These are phyloP conservation scores for Bombyx mori DNA, from an alignment of 1,140 invertebrate genomes.

Conservation along the genomic window DNA sequence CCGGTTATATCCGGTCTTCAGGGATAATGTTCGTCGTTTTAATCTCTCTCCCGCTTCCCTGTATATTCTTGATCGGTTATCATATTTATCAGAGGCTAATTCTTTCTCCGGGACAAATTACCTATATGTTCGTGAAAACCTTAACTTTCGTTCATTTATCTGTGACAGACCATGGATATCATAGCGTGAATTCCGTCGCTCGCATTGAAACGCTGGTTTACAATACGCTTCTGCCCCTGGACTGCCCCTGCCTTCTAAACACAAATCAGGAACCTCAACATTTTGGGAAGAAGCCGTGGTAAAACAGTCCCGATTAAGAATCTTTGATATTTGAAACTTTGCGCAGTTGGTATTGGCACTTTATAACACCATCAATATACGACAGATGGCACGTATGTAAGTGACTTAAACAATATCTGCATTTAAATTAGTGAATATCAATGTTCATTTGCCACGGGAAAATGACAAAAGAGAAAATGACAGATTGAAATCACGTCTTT, in stretches of 20 bases:
- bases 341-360: too few relatives aligned
- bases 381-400: too few relatives aligned
- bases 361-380: too few relatives aligned
- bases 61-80: not conserved
- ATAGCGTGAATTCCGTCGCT: not conserved
- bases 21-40: not conserved
- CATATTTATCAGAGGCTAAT: not conserved
- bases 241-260: too few relatives aligned
- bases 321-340: too few relatives aligned
- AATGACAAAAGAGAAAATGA: not conserved
- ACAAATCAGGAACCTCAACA: too few relatives aligned
- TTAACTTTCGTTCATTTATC: not conserved
- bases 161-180: not conserved
- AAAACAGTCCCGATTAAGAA: too few relatives aligned
- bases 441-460: not conserved
- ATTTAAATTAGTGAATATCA: not conserved
- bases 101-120: not conserved
- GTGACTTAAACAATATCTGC: not conserved
- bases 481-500: not conserved
- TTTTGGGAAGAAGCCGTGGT: too few relatives aligned
- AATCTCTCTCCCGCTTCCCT: not conserved
- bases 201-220: not conserved
- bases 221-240: too few relatives aligned
- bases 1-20: slow-evolving; percentile 3
- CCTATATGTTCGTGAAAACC: too few relatives aligned